Percentiles rank a stretch among this genome's conserved stretches.
These are phyloP conservation scores for Poecilus cupreus DNA, from an alignment of 2,888 invertebrate species.

Conservation along the genomic window DNA sequence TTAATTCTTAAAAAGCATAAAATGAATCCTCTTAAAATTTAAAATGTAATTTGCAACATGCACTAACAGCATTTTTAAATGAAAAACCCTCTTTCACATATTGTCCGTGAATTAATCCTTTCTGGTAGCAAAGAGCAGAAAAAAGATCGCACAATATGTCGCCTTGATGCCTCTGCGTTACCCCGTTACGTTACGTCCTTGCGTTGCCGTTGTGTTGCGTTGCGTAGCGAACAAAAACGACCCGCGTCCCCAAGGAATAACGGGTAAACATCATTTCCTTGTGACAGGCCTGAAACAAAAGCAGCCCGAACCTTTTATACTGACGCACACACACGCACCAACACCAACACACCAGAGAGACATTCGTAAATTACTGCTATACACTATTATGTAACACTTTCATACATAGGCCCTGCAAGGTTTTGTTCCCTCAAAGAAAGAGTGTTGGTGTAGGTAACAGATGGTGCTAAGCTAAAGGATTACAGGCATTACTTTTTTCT, in stretches of 20 bases:
- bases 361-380: slow-evolving; percentile 9
- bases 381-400: slow-evolving; percentile 11
- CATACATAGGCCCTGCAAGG: background rate
- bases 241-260: background rate
- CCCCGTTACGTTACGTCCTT: background rate
- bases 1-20: too few species aligned
- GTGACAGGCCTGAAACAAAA: slow-evolving; percentile 24
- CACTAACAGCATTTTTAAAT: too few species aligned
- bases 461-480: background rate
- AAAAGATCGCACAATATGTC: too few species aligned
- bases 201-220: background rate
- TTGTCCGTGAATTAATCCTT: too few species aligned
- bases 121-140: too few species aligned
- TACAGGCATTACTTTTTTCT: background rate
- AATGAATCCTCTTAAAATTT: too few species aligned
- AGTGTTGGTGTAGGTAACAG: background rate
- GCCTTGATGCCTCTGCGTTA: too few species aligned
- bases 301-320: slow-evolving; percentile 4
- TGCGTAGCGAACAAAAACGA: slow-evolving; percentile 7
- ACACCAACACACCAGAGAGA: background rate
- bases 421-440: background rate
- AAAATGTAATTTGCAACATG: too few species aligned
- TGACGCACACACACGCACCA: slow-evolving; percentile 8
- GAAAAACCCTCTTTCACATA: too few species aligned
- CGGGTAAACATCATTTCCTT: slow-evolving; percentile 38